Evolutionary conservation across 2,113 vertebrate genomes (phyloP).

Genomic region (Stigmatopora argus): DNA sequence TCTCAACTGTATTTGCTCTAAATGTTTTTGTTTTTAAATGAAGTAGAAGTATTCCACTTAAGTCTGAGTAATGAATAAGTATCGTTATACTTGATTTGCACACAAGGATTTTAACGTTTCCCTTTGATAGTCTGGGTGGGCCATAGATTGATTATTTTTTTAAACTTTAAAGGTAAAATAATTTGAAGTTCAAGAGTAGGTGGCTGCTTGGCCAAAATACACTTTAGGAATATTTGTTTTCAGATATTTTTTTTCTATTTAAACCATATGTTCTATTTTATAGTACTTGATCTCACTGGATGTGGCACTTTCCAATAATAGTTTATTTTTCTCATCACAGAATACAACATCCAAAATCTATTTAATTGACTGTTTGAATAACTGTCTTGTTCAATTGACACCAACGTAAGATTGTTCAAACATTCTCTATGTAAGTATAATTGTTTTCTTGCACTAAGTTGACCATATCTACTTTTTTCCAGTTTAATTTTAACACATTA

Average conservation of each 20-base stretch:
- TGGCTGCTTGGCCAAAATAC: conserved; percentile 11
- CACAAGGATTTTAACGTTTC: background rate
- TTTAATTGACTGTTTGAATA: background rate
- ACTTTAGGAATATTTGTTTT: conserved; percentile 3
- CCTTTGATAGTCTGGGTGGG: background rate
- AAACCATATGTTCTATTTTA: background rate
- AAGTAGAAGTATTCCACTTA: background rate
- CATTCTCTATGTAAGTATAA: background rate
- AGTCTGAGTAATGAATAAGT: background rate
- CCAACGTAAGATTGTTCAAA: background rate
- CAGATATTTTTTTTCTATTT: background rate
- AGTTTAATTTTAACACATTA: conserved; percentile 5
- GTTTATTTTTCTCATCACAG: background rate
- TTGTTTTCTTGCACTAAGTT: background rate
- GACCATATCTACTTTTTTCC: background rate
- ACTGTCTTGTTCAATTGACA: background rate
- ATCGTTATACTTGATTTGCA: conserved; percentile 23
- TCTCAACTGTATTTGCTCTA: conserved; percentile 11
- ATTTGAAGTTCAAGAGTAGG: conserved; percentile 2
- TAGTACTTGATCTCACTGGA: background rate
- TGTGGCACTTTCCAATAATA: background rate
- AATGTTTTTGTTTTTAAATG: conserved; percentile 6
- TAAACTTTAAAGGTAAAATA: conserved; percentile 1
- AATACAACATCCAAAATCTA: background rate
- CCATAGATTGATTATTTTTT: conserved; percentile 6